phyloP scores from a whole-genome alignment of 2,888 invertebrate genomes.

The Andrena bucephala region DNA sequence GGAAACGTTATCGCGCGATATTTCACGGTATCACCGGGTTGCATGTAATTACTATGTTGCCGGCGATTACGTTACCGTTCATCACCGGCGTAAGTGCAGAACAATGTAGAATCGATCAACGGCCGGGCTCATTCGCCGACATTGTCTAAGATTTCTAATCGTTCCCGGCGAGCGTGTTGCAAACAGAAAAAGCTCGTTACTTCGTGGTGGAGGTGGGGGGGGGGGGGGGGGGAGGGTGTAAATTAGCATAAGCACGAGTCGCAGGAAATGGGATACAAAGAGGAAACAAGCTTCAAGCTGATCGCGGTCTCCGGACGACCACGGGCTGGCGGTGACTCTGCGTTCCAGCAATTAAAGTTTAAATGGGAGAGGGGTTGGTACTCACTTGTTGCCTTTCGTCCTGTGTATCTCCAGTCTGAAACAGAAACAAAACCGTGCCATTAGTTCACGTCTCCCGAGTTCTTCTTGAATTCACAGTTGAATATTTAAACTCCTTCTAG shows the following conservation, averaged over 20 bases:
- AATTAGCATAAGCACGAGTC: not conserved
- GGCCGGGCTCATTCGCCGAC: not conserved
- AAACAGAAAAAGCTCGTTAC: not conserved
- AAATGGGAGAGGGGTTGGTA: slow-evolving; percentile 21
- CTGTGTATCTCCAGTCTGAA: slow-evolving; percentile 56
- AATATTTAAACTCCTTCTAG: not conserved
- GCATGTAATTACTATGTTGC: slow-evolving; percentile 31
- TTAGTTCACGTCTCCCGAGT: not conserved
- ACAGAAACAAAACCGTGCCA: slow-evolving; percentile 38
- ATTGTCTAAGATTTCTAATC: slow-evolving; percentile 13
- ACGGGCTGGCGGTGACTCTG: not conserved
- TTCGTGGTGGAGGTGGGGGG: not conserved
- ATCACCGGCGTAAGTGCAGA: slow-evolving; percentile 16
- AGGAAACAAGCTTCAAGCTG: not conserved
- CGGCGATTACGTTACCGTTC: not conserved
- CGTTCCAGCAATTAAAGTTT: slow-evolving; percentile 2
- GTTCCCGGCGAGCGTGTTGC: not conserved
- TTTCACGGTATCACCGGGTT: slow-evolving; percentile 21
- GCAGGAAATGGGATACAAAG: slow-evolving; percentile 1
- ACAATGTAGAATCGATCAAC: slow-evolving; percentile 2
- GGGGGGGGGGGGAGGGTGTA: too few species aligned
- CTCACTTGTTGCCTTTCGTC: slow-evolving; percentile 68
- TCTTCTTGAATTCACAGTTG: not conserved
- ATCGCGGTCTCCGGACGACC: not conserved
- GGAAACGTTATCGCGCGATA: slow-evolving; percentile 22